Conservation (phyloP, 2,113 vertebrate genomes). For the Oostethus manadensis region DNA sequence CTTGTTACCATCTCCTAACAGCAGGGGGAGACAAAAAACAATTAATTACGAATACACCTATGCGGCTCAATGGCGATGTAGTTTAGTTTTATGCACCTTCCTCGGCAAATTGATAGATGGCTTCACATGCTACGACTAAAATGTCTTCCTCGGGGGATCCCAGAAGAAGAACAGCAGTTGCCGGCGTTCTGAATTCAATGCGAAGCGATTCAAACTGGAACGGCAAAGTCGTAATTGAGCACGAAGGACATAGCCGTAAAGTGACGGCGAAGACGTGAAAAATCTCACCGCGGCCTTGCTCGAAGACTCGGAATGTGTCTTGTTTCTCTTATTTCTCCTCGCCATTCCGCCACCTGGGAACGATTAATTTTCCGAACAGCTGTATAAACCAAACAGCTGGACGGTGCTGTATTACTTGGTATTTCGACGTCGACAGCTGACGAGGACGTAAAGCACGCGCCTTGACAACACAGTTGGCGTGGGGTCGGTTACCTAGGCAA, state of each 20-base stretch:
- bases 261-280: not conserved
- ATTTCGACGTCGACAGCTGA: not conserved
- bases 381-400: too few species aligned
- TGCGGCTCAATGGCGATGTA: not conserved
- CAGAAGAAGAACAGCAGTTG: conserved; percentile 84
- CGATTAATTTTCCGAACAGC: too few species aligned
- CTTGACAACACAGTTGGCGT: conserved; percentile 1
- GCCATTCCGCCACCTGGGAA: conserved; percentile 72
- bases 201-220: conserved; percentile 79
- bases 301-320: conserved; percentile 49
- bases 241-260: not conserved
- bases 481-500: not conserved
- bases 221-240: not conserved
- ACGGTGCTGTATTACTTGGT: too few species aligned
- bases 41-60: not conserved
- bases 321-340: conserved; percentile 80
- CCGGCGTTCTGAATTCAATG: conserved; percentile 81
- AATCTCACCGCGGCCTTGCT: conserved; percentile 79
- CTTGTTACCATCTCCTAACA: conserved; percentile 86
- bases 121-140: conserved; percentile 83
- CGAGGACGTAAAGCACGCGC: not conserved
- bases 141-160: conserved; percentile 85
- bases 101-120: conserved; percentile 82
- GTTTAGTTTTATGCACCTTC: conserved; percentile 73
- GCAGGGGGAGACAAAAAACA: conserved; percentile 53